A percentile compares a stretch with the other conserved stretches of the same genome.
phyloP scores from a whole-genome alignment of 2,113 vertebrate genomes.

The Xenotilapia leptura region DNA sequence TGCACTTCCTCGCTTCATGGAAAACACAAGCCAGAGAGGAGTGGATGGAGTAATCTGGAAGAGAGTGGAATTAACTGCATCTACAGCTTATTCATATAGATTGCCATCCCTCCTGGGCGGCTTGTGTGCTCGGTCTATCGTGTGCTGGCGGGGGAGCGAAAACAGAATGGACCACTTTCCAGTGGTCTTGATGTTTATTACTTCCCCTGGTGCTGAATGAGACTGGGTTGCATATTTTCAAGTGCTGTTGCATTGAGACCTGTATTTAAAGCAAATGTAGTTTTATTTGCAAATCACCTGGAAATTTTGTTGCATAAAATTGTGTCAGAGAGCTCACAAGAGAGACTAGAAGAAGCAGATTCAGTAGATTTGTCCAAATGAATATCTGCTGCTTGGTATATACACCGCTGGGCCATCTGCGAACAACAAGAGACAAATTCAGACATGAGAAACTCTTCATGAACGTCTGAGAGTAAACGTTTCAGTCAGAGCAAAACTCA shows the following conservation, averaged over 20 bases:
- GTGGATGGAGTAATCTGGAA: conserved; percentile 57
- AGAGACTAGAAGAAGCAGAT: background rate
- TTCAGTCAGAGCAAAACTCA: background rate
- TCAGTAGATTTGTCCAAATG: background rate
- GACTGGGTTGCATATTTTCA: conserved; percentile 1
- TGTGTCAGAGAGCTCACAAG: background rate
- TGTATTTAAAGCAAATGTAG: background rate
- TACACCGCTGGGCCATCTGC: background rate
- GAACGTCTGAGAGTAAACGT: background rate
- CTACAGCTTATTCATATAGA: conserved; percentile 1
- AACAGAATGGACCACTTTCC: conserved; percentile 20
- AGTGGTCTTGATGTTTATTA: conserved; percentile 22
- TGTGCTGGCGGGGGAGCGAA: background rate
- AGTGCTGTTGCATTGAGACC: background rate
- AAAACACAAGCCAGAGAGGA: conserved; percentile 71
- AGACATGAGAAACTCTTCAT: background rate
- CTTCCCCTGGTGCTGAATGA: conserved; percentile 2
- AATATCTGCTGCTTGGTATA: background rate
- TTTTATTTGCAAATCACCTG: background rate
- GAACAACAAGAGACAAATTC: background rate
- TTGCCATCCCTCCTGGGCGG: background rate
- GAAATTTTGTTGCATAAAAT: background rate
- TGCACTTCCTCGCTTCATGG: conserved; percentile 83
- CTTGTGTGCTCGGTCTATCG: background rate
- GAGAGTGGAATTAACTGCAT: conserved; percentile 56